Percentiles rank a stretch among this genome's conserved stretches.
phyloP scores from a whole-genome alignment of 2,888 invertebrate species.

The Abrostola triplasia region DNA sequence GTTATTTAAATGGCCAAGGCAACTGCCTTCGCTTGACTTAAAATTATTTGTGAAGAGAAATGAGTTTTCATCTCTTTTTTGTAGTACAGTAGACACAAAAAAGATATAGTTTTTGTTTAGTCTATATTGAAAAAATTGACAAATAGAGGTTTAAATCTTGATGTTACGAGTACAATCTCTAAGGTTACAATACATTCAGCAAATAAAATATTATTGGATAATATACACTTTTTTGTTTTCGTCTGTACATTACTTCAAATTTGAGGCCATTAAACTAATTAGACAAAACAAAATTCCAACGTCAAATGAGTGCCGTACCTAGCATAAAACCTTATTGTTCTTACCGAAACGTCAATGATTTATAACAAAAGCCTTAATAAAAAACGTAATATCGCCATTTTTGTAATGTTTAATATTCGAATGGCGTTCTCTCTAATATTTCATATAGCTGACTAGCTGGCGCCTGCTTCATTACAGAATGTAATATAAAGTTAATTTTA shows the following conservation, averaged over 20 bases:
- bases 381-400: constrained; percentile 25
- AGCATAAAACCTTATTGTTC: not conserved
- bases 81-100: not conserved
- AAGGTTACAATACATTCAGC: no score
- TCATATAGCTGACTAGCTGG: constrained; percentile 22
- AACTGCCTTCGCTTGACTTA: not conserved
- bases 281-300: not conserved
- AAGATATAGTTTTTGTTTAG: not conserved
- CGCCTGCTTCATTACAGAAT: constrained; percentile 31
- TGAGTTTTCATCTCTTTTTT: not conserved
- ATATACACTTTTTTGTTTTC: no score
- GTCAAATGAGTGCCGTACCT: not conserved
- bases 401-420: constrained; percentile 38
- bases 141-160: no score
- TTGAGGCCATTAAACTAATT: not conserved
- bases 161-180: no score
- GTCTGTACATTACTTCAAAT: no score
- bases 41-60: not conserved
- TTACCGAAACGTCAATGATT: constrained; percentile 3
- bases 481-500: constrained; percentile 25
- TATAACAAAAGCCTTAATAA: constrained; percentile 3
- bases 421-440: constrained; percentile 26
- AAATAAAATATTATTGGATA: no score
- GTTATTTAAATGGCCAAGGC: constrained; percentile 13
- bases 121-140: not conserved